Evolutionary conservation across 2,797 vertebrate genomes (phyloP).

Genomic region (Schizothorax lantsangensis): DNA sequence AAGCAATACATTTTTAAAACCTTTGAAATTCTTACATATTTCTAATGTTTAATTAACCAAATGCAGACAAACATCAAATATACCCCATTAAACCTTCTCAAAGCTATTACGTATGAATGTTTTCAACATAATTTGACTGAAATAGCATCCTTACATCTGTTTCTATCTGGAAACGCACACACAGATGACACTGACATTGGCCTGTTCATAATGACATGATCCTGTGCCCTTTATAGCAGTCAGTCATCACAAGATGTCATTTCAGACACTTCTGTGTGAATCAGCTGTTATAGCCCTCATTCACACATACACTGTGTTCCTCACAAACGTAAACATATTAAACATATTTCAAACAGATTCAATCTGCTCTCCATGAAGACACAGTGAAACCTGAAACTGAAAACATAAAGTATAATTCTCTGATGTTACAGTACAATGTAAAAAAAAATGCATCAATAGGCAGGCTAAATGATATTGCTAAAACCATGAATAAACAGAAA

Average conservation of each 20-base stretch:
- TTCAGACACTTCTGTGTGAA: slow-evolving; percentile 43
- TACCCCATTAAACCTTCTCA: background rate
- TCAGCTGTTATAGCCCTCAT: slow-evolving; percentile 33
- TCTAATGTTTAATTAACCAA: background rate
- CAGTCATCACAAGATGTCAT: slow-evolving; percentile 27
- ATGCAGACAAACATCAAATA: background rate
- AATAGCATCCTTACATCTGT: background rate
- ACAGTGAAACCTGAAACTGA: background rate
- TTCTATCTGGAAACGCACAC: background rate
- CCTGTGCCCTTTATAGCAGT: slow-evolving; percentile 13
- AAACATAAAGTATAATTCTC: background rate
- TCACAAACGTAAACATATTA: slow-evolving; percentile 14
- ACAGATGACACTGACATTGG: slow-evolving; percentile 10
- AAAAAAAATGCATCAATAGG: background rate
- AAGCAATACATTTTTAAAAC: background rate
- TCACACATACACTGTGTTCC: background rate
- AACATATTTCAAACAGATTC: background rate
- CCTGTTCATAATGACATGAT: slow-evolving; percentile 9
- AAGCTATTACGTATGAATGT: background rate
- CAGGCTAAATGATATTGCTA: background rate
- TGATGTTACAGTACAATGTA: background rate
- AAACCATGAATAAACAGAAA: background rate
- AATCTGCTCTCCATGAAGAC: slow-evolving; percentile 7
- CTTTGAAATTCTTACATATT: background rate
- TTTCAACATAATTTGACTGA: background rate